A percentile compares a stretch with the other conserved stretches of the same genome.
phyloP scores from a whole-genome alignment of 2,113 vertebrate species.

The Pholis gunnellus region DNA sequence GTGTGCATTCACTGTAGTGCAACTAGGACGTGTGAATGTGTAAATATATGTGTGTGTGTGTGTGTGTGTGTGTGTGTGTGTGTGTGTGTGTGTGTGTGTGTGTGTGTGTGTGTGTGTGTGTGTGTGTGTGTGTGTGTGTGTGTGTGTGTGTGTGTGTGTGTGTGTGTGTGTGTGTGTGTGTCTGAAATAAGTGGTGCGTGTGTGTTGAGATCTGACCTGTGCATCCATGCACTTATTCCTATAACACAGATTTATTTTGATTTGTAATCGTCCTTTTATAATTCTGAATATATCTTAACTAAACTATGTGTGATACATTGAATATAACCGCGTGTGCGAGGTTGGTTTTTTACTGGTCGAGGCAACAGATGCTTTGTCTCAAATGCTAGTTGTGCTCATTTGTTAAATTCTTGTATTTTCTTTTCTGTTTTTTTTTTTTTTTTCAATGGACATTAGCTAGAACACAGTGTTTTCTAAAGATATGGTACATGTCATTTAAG shows the following conservation, averaged over 20 bases:
- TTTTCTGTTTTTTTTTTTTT: neutral
- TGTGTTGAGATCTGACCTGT: slow-evolving; percentile 26
- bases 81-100: neutral
- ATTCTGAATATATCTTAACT: slow-evolving; percentile 30
- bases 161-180: slow-evolving; percentile 5
- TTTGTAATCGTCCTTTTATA: slow-evolving; percentile 48
- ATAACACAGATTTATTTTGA: slow-evolving; percentile 33
- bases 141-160: slow-evolving; percentile 3
- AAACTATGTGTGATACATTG: slow-evolving; percentile 3
- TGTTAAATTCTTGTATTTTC: neutral
- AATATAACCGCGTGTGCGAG: neutral
- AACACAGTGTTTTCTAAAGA: neutral
- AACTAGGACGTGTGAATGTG: slow-evolving; percentile 16
- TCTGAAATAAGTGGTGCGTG: neutral
- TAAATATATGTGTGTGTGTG: slow-evolving; percentile 33
- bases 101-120: slow-evolving; percentile 3
- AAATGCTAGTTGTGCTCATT: slow-evolving; percentile 12
- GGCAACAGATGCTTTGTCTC: neutral
- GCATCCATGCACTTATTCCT: slow-evolving; percentile 35
- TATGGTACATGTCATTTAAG: slow-evolving; percentile 5
- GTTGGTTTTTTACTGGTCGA: neutral
- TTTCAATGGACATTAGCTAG: slow-evolving; percentile 19
- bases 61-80: slow-evolving; percentile 9
- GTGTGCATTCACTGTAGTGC: neutral
- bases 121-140: slow-evolving; percentile 3